Evolutionary conservation across 2,797 vertebrate species (phyloP).

Genomic region (Nyctalus aviator): DNA sequence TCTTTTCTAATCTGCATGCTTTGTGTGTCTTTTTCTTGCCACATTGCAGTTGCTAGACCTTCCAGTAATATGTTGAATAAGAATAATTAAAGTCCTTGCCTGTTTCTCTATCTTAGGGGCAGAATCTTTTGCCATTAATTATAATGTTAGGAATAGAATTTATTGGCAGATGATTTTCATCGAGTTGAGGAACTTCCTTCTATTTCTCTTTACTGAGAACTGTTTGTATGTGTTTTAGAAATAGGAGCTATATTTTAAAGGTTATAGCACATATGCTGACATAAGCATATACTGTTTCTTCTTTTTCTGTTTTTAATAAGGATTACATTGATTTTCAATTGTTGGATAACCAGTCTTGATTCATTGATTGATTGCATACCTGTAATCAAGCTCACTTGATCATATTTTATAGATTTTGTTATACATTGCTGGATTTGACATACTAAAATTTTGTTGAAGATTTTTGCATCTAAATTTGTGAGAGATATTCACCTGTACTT

Average conservation of each 20-base stretch:
- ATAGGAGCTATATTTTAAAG: neutral
- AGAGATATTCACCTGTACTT: neutral
- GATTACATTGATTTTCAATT: neutral
- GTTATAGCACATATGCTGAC: neutral
- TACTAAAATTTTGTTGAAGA: neutral
- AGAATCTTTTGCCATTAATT: neutral
- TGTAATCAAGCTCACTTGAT: neutral
- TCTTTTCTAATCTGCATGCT: neutral
- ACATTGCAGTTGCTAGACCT: neutral
- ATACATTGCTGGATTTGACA: neutral
- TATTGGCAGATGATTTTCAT: neutral
- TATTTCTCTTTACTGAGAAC: neutral
- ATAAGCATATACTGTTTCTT: neutral
- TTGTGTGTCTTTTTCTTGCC: neutral
- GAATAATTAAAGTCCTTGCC: neutral
- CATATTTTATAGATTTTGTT: neutral
- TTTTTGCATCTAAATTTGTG: neutral
- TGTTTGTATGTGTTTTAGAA: neutral
- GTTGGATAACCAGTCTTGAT: neutral
- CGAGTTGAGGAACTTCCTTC: neutral
- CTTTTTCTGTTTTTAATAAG: neutral
- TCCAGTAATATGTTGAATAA: neutral
- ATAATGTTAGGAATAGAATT: neutral
- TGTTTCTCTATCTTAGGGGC: neutral
- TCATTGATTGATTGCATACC: neutral